Evolutionary conservation across 2,797 vertebrate species (phyloP).

Genomic region (Sebastolobus altivelis): DNA sequence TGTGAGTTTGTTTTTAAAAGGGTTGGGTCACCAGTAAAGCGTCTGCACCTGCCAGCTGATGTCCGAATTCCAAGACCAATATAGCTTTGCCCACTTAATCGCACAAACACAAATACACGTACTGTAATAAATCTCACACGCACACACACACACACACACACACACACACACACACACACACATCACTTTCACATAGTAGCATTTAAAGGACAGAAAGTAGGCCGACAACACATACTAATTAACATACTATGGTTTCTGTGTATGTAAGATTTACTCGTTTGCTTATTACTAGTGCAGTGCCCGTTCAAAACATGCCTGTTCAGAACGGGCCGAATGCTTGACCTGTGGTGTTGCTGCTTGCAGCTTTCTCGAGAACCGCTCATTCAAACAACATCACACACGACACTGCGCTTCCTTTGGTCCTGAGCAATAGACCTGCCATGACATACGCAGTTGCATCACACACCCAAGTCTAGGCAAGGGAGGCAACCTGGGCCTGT

Average conservation of each 20-base stretch:
- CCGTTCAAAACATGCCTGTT: no score
- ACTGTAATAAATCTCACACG: constrained; percentile 8
- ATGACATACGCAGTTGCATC: no score
- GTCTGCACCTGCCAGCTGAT: constrained; percentile 81
- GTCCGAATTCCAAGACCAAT: constrained; percentile 78
- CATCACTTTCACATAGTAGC: background rate
- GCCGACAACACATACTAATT: background rate
- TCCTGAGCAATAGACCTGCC: no score
- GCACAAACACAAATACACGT: constrained; percentile 52
- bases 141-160: background rate
- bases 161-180: background rate
- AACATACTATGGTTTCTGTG: background rate
- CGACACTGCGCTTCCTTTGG: no score
- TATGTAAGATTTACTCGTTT: background rate
- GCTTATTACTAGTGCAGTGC: no score
- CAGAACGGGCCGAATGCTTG: no score
- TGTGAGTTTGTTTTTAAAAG: constrained; percentile 10
- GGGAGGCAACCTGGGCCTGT: background rate
- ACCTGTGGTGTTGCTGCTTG: no score
- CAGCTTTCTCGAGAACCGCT: no score
- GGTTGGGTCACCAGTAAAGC: constrained; percentile 58
- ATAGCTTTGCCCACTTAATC: constrained; percentile 75
- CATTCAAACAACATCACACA: no score
- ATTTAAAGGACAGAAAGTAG: constrained; percentile 4
- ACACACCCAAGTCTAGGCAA: background rate